A percentile compares a stretch with the other conserved stretches of the same genome.
Conservation (phyloP, 2,888 invertebrate genomes). For the Athripsodes cinereus region DNA sequence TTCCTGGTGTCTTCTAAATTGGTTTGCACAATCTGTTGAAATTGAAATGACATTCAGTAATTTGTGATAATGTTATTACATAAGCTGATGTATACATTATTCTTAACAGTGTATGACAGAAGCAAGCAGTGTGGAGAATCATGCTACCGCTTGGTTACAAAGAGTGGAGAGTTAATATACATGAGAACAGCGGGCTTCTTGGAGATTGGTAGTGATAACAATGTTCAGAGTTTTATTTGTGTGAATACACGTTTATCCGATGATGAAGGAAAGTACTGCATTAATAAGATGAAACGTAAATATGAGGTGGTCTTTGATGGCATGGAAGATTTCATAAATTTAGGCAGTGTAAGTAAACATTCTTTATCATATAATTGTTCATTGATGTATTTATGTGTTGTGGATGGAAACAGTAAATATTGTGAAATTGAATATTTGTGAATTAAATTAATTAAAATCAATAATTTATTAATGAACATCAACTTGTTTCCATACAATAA, state of each 20-base stretch:
- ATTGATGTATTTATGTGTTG: no score
- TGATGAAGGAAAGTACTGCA: slow-evolving; percentile 55
- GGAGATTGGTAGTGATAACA: slow-evolving; percentile 60
- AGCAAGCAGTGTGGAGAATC: slow-evolving; percentile 64
- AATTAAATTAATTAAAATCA: no score
- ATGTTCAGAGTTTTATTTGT: slow-evolving; percentile 68
- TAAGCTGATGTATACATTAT: no score
- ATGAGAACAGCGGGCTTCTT: slow-evolving; percentile 66
- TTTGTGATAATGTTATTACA: no score
- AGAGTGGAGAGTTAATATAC: slow-evolving; percentile 66
- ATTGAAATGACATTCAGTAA: no score
- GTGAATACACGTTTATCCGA: slow-evolving; percentile 62
- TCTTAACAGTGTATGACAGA: slow-evolving; percentile 61
- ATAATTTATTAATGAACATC: no score
- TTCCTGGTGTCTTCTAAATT: no score
- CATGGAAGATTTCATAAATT: slow-evolving; percentile 21
- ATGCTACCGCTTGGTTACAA: slow-evolving; percentile 63
- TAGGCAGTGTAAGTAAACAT: slow-evolving; percentile 11
- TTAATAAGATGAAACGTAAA: slow-evolving; percentile 60
- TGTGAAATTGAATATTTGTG: no score
- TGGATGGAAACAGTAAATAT: no score
- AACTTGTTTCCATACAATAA: no score
- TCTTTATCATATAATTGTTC: no score
- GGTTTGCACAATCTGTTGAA: no score
- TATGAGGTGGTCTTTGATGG: slow-evolving; percentile 52